Conservation (phyloP, 2,888 invertebrate genomes). For the Athalia circularis region DNA sequence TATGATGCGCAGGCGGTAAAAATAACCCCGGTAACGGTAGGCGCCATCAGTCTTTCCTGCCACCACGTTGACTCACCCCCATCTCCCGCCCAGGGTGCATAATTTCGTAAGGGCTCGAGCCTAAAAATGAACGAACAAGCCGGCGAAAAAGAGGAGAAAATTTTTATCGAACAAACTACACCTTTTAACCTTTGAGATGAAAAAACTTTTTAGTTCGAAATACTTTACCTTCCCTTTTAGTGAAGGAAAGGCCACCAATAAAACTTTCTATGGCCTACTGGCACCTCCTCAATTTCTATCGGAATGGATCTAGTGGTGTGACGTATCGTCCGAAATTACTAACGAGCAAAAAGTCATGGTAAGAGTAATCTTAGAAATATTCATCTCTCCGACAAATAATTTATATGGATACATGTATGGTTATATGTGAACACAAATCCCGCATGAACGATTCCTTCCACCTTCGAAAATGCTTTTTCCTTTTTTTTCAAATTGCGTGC, state of each 20-base stretch:
- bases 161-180: constrained; percentile 29
- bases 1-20: constrained; percentile 45
- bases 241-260: neutral
- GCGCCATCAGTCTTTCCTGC: constrained; percentile 33
- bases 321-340: too few relatives aligned
- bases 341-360: too few relatives aligned
- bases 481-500: neutral
- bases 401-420: too few relatives aligned
- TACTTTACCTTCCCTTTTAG: constrained; percentile 2
- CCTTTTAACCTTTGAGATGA: constrained; percentile 20
- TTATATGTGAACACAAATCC: too few relatives aligned
- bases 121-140: constrained; percentile 20
- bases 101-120: constrained; percentile 33
- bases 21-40: constrained; percentile 40
- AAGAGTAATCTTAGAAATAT: too few relatives aligned
- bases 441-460: too few relatives aligned
- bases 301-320: too few relatives aligned
- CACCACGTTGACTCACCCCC: constrained; percentile 13
- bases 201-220: constrained; percentile 27
- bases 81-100: constrained; percentile 43
- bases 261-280: neutral
- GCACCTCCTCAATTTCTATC: neutral
- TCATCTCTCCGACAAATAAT: too few relatives aligned
- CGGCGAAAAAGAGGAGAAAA: constrained; percentile 32
- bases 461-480: too few relatives aligned